These are phyloP conservation scores for Andrena praecox DNA, from an alignment of 2,888 invertebrate species.

Conservation along the genomic window DNA sequence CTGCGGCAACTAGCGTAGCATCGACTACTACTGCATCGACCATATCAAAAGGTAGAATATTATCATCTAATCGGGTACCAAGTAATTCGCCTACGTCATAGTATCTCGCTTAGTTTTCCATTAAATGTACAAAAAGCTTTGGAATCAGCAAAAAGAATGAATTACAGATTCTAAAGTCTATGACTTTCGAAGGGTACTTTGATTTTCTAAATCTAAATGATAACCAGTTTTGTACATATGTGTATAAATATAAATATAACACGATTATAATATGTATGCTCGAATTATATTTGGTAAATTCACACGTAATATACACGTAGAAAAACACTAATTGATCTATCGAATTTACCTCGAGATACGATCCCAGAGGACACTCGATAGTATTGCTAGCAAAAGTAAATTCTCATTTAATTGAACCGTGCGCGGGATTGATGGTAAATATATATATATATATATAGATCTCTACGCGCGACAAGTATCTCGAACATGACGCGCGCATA, in stretches of 20 bases:
- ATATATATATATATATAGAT: too few species aligned
- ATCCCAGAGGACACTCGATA: too few species aligned
- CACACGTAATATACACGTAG: slow-evolving; percentile 15
- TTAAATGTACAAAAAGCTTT: slow-evolving; percentile 20
- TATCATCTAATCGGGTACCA: slow-evolving; percentile 73
- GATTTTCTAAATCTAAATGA: slow-evolving; percentile 25
- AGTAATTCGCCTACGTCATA: slow-evolving; percentile 57
- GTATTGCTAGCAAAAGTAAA: too few species aligned
- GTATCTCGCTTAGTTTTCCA: slow-evolving; percentile 26
- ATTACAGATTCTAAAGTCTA: slow-evolving; percentile 3
- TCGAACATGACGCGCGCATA: too few species aligned
- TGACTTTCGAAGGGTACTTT: background rate
- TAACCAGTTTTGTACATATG: slow-evolving; percentile 47
- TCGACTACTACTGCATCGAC: slow-evolving; percentile 70
- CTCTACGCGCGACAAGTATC: too few species aligned
- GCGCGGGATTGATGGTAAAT: too few species aligned
- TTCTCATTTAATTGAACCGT: too few species aligned
- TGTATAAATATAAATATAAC: slow-evolving; percentile 36
- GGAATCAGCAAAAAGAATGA: background rate
- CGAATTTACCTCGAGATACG: slow-evolving; percentile 5
- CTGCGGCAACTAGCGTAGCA: slow-evolving; percentile 66
- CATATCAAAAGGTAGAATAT: slow-evolving; percentile 81
- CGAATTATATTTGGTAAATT: slow-evolving; percentile 46
- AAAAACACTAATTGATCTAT: background rate
- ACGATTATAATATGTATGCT: slow-evolving; percentile 31